phyloP scores from a whole-genome alignment of 2,888 invertebrate species.

The Chrysopilus asiliformis region DNA sequence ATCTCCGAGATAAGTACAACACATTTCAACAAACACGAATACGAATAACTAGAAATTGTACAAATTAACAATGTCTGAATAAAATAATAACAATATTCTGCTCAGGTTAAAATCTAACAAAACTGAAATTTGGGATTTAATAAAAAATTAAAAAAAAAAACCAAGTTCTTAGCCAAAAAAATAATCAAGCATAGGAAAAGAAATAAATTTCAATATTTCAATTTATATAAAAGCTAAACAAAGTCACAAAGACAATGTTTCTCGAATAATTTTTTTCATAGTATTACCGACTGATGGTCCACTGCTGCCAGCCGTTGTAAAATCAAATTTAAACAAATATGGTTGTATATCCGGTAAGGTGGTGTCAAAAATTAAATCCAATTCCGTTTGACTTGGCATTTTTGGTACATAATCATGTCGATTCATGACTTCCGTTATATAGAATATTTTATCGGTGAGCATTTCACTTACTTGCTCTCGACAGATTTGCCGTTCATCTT shows the following conservation, averaged over 20 bases:
- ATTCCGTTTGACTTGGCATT: constrained; percentile 83
- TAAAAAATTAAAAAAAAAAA: neutral
- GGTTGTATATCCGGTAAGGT: constrained; percentile 89
- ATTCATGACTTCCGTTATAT: constrained; percentile 92
- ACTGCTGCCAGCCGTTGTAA: constrained; percentile 64
- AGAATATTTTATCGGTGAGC: constrained; percentile 84
- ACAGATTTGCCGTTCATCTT: constrained; percentile 74
- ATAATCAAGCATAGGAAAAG: neutral
- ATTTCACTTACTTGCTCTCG: constrained; percentile 79
- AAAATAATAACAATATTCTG: too few relatives aligned
- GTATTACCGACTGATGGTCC: constrained; percentile 74
- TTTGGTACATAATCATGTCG: constrained; percentile 92
- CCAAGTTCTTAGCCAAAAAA: neutral
- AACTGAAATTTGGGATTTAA: too few relatives aligned
- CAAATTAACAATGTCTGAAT: too few relatives aligned
- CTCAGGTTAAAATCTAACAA: too few relatives aligned
- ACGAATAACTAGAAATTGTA: too few relatives aligned
- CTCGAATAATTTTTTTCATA: constrained; percentile 76
- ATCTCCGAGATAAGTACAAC: too few relatives aligned
- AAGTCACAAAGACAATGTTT: constrained; percentile 65
- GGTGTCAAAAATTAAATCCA: constrained; percentile 90
- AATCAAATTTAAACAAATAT: constrained; percentile 86
- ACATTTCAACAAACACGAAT: too few relatives aligned
- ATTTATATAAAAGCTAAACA: constrained; percentile 1
- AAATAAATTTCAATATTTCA: neutral